Conservation (phyloP, 2,888 invertebrate species). For the Germaria angustata region DNA sequence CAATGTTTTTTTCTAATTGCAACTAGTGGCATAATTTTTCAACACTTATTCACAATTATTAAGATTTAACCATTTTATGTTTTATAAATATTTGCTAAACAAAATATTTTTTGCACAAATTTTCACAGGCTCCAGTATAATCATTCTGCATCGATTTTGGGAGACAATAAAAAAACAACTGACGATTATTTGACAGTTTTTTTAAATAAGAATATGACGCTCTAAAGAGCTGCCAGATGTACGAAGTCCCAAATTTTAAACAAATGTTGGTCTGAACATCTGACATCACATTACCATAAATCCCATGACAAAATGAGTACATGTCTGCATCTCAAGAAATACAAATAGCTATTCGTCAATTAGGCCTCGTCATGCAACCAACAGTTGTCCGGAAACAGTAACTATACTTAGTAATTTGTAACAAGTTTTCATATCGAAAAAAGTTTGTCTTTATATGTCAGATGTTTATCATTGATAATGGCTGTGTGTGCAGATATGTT, state of each 20-base stretch:
- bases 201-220: neutral
- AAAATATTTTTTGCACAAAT: conserved; percentile 1
- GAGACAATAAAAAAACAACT: conserved; percentile 44
- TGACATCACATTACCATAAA: too few relatives aligned
- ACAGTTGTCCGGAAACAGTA: too few relatives aligned
- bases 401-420: too few relatives aligned
- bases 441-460: too few relatives aligned
- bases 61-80: neutral
- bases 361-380: too few relatives aligned
- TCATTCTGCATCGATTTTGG: conserved; percentile 54
- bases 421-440: too few relatives aligned
- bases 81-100: conserved; percentile 1
- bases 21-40: neutral
- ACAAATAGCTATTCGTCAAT: too few relatives aligned
- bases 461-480: too few relatives aligned
- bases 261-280: too few relatives aligned
- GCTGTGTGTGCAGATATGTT: too few relatives aligned
- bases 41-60: neutral
- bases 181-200: conserved; percentile 39
- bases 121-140: neutral
- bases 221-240: conserved; percentile 8
- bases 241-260: too few relatives aligned
- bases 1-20: neutral
- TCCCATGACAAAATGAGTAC: neutral
- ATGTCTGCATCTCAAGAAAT: neutral